Conservation (phyloP, 2,888 invertebrate species). For the Acrobasis repandana region DNA sequence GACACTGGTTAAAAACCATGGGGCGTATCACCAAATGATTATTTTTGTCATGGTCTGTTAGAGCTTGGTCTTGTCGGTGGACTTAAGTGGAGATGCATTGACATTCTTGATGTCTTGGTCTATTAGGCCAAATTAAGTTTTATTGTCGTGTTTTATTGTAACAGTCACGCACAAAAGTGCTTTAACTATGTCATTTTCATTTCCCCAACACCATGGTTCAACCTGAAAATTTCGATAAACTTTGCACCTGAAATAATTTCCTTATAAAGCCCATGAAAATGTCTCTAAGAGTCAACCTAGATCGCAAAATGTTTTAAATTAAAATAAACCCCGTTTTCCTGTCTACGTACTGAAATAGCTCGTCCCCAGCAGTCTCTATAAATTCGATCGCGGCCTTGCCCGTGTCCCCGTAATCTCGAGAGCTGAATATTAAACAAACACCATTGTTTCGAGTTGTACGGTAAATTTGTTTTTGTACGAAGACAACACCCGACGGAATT, state of each 20-base stretch:
- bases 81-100: too few species aligned
- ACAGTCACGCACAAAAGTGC: too few species aligned
- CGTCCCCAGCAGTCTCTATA: conserved; percentile 23
- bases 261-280: conserved; percentile 3
- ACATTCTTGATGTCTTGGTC: too few species aligned
- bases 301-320: conserved; percentile 24
- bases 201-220: not conserved
- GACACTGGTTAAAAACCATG: too few species aligned
- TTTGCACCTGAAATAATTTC: not conserved
- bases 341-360: conserved; percentile 28
- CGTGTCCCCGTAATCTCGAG: conserved; percentile 19
- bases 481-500: not conserved
- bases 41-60: too few species aligned
- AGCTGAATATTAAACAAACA: conserved; percentile 19
- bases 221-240: not conserved
- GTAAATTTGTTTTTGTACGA: not conserved
- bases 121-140: too few species aligned
- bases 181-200: not conserved
- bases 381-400: conserved; percentile 31
- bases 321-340: conserved; percentile 27
- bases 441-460: conserved; percentile 7
- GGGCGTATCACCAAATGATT: too few species aligned
- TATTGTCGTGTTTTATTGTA: too few species aligned
- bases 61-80: too few species aligned
- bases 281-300: not conserved